Evolutionary conservation across 2,797 vertebrate genomes (phyloP).

Genomic region (Gambusia yucatana): DNA sequence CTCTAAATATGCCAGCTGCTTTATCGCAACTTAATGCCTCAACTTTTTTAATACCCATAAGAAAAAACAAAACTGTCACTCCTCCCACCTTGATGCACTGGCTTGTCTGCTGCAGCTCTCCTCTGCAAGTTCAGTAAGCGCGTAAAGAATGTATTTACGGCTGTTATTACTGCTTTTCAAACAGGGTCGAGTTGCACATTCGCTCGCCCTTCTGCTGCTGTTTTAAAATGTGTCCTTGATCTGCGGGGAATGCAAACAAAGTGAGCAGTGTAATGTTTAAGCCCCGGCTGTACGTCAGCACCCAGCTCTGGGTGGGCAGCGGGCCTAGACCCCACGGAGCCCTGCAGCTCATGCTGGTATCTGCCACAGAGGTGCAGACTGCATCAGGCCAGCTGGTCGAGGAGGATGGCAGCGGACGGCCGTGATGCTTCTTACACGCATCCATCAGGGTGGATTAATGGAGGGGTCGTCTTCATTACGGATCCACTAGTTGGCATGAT

Average conservation of each 20-base stretch:
- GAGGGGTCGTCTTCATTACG: not conserved
- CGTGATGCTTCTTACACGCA: slow-evolving; percentile 23
- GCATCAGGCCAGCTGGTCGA: slow-evolving; percentile 61
- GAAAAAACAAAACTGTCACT: slow-evolving; percentile 8
- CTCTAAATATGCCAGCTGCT: slow-evolving; percentile 7
- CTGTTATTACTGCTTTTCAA: slow-evolving; percentile 33
- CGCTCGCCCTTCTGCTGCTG: slow-evolving; percentile 30
- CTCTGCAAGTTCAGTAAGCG: slow-evolving; percentile 4
- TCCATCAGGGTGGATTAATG: slow-evolving; percentile 22
- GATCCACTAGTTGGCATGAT: not conserved
- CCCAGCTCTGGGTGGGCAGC: slow-evolving; percentile 61
- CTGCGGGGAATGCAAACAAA: slow-evolving; percentile 76
- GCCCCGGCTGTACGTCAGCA: slow-evolving; percentile 65
- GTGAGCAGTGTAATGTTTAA: slow-evolving; percentile 64
- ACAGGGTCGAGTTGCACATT: slow-evolving; percentile 39
- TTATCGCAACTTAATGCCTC: slow-evolving; percentile 5
- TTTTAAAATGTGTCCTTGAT: slow-evolving; percentile 72
- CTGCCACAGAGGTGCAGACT: slow-evolving; percentile 62
- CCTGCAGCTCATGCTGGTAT: slow-evolving; percentile 67
- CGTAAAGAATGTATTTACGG: slow-evolving; percentile 31
- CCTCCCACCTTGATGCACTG: not conserved
- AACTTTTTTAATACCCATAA: not conserved
- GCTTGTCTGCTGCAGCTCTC: not conserved
- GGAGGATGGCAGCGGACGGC: slow-evolving; percentile 50
- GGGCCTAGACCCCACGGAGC: slow-evolving; percentile 69